Evolutionary conservation across 1,140 invertebrate genomes (phyloP), one percentile per base, ranked within the genome.

Genomic region (Drosophila tristis): DNA sequence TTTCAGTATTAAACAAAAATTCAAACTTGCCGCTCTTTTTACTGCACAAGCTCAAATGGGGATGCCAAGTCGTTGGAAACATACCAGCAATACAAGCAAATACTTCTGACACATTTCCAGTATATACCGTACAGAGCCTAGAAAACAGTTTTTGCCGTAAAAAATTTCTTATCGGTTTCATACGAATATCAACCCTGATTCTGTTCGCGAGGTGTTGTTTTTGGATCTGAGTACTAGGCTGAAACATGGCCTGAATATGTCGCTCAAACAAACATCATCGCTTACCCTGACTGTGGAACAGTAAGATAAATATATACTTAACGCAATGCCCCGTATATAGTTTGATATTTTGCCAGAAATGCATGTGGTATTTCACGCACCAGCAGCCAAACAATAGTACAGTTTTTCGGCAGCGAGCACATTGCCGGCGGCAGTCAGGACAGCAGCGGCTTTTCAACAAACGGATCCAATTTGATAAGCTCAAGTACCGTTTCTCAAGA

Each of bases 221-320:
- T 20, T 20, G 20, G 20, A 20, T 20, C 20, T 20, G 1, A 20
- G 20, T 20, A 20, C 20, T 20, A 20, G 20, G 23, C 23, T 25
- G 0, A 25, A 31, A 9, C 8, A 0, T 2, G 23, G 23, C 23
- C 23, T 16, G 29, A 63, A 63, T 20, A 70, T 70, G 66, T 31
- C 51, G 11, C 25, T 68, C 4, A 26, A 57, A 8, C 0, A 5
- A 31, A n/a, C 63, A 9, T 35, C 66, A 0, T 70, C 66, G 25
- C 20, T 68, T 13, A 57, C n/a, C n/a, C 23, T 70, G 63, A 67
- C 26, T 35, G 23, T 70, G 26, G 48, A 70, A 26, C 44, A 70
- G 66, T 70, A 57, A 70, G 63, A 7, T 64, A 31, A 31, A 31
- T 3, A 9, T 31, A 31, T 25, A 25, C 2, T 63, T 65, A 31